Evolutionary conservation across 2,113 vertebrate genomes (phyloP), one percentile per base, ranked within the genome.

Genomic region (Apodemus speciosus): DNA sequence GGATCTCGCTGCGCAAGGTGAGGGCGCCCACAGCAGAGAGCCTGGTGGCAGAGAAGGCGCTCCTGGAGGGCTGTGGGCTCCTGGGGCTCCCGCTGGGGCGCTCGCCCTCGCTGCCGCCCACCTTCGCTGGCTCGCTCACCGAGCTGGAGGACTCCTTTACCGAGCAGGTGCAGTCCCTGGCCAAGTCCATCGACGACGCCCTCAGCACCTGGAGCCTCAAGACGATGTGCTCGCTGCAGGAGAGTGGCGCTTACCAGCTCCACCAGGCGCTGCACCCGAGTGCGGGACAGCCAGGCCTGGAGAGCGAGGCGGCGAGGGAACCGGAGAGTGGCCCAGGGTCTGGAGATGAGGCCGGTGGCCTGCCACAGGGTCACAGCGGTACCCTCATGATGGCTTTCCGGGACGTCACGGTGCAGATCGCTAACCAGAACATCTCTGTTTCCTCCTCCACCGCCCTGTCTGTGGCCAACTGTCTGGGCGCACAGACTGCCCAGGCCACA

Each of bases 351-450:
- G 98, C 99, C 4, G 20, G 86, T 10, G 98, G 98, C 56, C 90
- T 99, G 86, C 98, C 99, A 27, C 99, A 98, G 94, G 99, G 99
- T 75, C 99, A 98, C 96, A 98, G 99, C 96, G 98, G 99, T 96
- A 99, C 99, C 6, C 98, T 99, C 94, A 99, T 99, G 98, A 99
- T 99, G 99, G 99, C 99, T 92, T 99, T 99, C 98, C 98, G 99
- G 90, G 99, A 99, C 0, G 99, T 99, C 95, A 99, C 99, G 0
- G 99, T 99, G 91, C 99, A 99, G 97, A 99, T 99, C 0, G 99
- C 99, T 98, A 99, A 98, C 98, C 99, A 99, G 96, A 99, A 99
- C 96, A 99, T 99, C 97, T 99, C 99, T 25, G 99, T 99, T 92
- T 99, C 99, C 73, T 99, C 99, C 0, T 98, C 99, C 96, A 99